These are phyloP conservation scores for Pomacea canaliculata DNA, from an alignment of 2,888 invertebrate species.

Conservation along the genomic window DNA sequence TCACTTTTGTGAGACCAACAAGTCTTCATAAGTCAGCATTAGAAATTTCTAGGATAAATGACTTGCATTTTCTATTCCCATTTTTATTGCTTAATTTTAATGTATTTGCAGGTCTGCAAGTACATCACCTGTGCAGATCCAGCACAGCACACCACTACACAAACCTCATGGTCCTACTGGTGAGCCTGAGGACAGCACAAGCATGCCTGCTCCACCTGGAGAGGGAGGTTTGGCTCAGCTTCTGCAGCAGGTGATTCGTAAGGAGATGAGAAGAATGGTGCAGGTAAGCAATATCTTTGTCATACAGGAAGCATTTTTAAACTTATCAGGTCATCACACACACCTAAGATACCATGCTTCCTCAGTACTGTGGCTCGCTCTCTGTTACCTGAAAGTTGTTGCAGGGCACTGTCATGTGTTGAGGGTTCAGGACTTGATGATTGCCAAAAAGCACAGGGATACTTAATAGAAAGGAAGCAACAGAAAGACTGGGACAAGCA, in stretches of 20 bases:
- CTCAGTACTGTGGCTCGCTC: no score
- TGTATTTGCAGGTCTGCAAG: constrained; percentile 8
- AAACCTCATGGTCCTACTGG: background rate
- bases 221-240: constrained; percentile 47
- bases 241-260: constrained; percentile 56
- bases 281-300: constrained; percentile 44
- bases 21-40: no score
- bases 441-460: no score
- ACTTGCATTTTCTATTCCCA: background rate
- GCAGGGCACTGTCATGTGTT: no score
- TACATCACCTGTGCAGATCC: constrained; percentile 11
- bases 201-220: background rate
- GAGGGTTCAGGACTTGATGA: no score
- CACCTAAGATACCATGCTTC: no score
- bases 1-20: no score
- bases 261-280: constrained; percentile 62
- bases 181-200: background rate
- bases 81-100: background rate
- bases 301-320: no score
- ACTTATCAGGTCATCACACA: no score
- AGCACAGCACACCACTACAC: background rate
- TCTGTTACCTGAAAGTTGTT: no score
- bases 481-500: no score
- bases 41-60: background rate
- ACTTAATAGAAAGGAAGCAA: no score